Base-by-base conservation (phyloP, 2,797 vertebrate species). In the Lithobates pipiens region DNA sequence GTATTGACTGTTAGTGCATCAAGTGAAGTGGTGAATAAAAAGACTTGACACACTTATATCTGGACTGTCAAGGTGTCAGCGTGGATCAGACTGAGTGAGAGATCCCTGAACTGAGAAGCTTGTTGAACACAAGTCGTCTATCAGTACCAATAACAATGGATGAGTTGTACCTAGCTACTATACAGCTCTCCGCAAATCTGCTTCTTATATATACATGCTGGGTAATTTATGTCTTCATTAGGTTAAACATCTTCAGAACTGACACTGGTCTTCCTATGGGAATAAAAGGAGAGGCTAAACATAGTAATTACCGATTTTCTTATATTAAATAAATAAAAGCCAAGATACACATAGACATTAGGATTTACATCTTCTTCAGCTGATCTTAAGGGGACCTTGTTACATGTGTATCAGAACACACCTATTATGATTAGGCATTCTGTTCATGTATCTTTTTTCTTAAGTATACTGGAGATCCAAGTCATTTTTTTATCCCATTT, bases 21-120 rank as follows among this genome's bases (percentile, higher is more conserved):
- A 42, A 71, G 75, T 63, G 32, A 84, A 50, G 18, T 34, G 23
- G 29, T 70, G 75, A 84, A 84, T 77, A 46, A 63, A 77, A 84
- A 57, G n/a, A 77, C 77, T 72, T 77, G 50, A 72, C 76, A 72
- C 34, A 8, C 39, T 29, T 16, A 54, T 84, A 68, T 72, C 75
- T 84, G n/a, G 63, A 76, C 71, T 78, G 82, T 84, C 82, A 84
- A 84, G 65, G 69, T 84, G 82, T 67, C 74, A 39, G 67, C 29
- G 68, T 84, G 50, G 11, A 71, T 84, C 68, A 77, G n/a, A 67
- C 46, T 84, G 75, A 77, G 44, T 77, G 76, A 84, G 75, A 39
- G 34, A 8, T 83, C 54, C 73, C 73, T 83, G 23, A 68, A 76
- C 36, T 21, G 50, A 54, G 50, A 54, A 13, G 50, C 15, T 54